Percentiles rank a stretch among this genome's conserved stretches.
phyloP scores from a whole-genome alignment of 2,113 vertebrate genomes.

The Cromileptes altivelis region DNA sequence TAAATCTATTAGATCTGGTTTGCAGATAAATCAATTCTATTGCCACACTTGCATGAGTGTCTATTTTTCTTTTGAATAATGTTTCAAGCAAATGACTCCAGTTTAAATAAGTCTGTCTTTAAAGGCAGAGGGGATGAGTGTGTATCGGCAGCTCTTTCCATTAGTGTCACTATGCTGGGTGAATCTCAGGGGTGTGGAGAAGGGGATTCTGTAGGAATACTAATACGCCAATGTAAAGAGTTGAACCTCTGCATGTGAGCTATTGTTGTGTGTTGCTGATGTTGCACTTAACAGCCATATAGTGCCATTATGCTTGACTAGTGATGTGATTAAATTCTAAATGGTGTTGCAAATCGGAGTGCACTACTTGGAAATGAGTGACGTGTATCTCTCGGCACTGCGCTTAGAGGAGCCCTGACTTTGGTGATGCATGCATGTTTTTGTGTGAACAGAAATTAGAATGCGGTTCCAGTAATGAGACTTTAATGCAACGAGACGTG shows the following conservation, averaged over 20 bases:
- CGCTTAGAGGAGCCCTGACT: slow-evolving; percentile 12
- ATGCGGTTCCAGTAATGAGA: slow-evolving; percentile 1
- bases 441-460: slow-evolving; percentile 6
- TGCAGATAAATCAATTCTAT: slow-evolving; percentile 75
- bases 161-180: slow-evolving; percentile 71
- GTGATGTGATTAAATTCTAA: slow-evolving; percentile 57
- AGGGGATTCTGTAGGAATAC: slow-evolving; percentile 69
- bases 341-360: slow-evolving; percentile 36
- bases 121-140: slow-evolving; percentile 66
- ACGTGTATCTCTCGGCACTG: slow-evolving; percentile 8
- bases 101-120: slow-evolving; percentile 63
- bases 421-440: slow-evolving; percentile 21
- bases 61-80: slow-evolving; percentile 73
- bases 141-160: slow-evolving; percentile 72
- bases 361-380: slow-evolving; percentile 33
- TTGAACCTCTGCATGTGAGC: slow-evolving; percentile 38
- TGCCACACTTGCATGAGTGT: slow-evolving; percentile 59
- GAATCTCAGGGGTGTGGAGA: slow-evolving; percentile 64
- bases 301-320: slow-evolving; percentile 36
- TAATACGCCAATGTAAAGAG: slow-evolving; percentile 58
- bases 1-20: slow-evolving; percentile 76
- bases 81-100: slow-evolving; percentile 57
- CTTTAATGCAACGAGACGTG: slow-evolving; percentile 7
- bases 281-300: slow-evolving; percentile 49
- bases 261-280: slow-evolving; percentile 58